These are phyloP conservation scores for Metopolophium dirhodum DNA, from an alignment of 1,140 invertebrate genomes.

Conservation along the genomic window DNA sequence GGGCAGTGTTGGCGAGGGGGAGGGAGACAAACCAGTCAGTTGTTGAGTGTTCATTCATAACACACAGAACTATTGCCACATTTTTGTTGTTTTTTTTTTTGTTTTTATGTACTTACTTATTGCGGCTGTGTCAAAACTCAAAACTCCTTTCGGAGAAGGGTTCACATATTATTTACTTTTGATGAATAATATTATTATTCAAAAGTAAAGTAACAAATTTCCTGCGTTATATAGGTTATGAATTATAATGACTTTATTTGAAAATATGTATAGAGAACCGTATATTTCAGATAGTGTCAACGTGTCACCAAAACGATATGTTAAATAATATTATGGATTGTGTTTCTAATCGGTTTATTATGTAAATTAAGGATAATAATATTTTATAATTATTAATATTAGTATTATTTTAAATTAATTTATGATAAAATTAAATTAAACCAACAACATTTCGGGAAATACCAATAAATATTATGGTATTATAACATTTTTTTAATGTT, in stretches of 20 bases:
- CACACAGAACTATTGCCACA: too few relatives aligned
- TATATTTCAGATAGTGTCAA: not conserved
- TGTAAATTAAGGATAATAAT: not conserved
- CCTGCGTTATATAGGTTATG: not conserved
- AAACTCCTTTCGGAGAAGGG: not conserved
- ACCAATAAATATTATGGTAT: not conserved
- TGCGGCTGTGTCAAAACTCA: not conserved
- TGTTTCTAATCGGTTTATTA: not conserved
- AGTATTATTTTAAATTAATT: not conserved
- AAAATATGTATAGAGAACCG: not conserved
- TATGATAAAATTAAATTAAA: not conserved
- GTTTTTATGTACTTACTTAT: not conserved
- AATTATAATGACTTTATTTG: slow-evolving; percentile 1
- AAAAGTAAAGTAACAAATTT: not conserved
- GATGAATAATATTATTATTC: slow-evolving; percentile 1
- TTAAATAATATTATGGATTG: slow-evolving; percentile 1
- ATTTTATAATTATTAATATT: not conserved
- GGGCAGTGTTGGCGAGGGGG: too few relatives aligned
- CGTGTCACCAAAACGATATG: not conserved
- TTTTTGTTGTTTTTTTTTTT: too few relatives aligned
- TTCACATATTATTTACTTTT: not conserved
- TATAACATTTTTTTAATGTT: not conserved
- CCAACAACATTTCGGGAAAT: not conserved
- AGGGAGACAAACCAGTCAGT: too few relatives aligned
- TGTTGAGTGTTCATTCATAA: too few relatives aligned